A percentile compares a stretch with the other conserved stretches of the same genome.
Evolutionary conservation across 2,113 vertebrate genomes (phyloP).

Genomic region (Piaya cayana): DNA sequence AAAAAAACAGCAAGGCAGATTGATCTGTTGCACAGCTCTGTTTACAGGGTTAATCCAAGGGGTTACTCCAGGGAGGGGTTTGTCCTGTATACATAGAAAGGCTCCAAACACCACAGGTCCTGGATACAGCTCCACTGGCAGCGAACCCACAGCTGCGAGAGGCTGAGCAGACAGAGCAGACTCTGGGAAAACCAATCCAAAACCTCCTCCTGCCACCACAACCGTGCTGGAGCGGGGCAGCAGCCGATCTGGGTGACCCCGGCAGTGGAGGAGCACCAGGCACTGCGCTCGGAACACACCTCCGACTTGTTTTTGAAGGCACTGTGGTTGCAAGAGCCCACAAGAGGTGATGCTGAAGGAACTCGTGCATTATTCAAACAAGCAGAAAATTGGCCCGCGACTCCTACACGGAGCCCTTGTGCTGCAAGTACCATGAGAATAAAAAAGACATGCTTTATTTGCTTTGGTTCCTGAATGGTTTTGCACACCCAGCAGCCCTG

Average conservation of each 20-base stretch:
- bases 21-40: neutral
- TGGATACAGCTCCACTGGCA: neutral
- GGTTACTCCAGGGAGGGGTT: neutral
- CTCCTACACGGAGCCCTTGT: neutral
- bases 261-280: neutral
- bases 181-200: neutral
- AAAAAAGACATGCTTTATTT: neutral
- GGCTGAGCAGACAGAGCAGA: neutral
- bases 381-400: neutral
- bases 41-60: neutral
- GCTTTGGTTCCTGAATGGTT: neutral
- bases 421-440: neutral
- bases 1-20: neutral
- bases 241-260: neutral
- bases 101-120: neutral
- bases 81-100: neutral
- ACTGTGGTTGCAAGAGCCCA: neutral
- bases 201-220: neutral
- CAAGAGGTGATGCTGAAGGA: neutral
- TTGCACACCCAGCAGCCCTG: neutral
- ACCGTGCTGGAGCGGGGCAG: rapidly evolving
- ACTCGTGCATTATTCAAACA: neutral
- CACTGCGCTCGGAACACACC: neutral
- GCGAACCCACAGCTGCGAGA: neutral
- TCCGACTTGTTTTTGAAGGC: neutral